Evolutionary conservation across 2,113 vertebrate species (phyloP).

Genomic region (Phocoena phocoena): DNA sequence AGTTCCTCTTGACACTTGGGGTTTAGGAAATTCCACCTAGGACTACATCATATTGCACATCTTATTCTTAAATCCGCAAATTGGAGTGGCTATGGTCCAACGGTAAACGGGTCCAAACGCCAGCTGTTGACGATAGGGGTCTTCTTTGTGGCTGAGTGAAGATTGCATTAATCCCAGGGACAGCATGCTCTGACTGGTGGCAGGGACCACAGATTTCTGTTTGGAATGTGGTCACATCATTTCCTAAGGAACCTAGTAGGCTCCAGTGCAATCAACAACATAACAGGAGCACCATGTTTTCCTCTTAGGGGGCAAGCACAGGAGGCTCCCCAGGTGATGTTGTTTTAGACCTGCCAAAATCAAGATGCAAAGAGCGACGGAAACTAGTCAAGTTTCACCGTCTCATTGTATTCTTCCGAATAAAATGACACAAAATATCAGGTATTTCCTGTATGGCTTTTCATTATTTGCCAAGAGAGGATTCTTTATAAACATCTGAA

Average conservation of each 20-base stretch:
- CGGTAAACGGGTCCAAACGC: neutral
- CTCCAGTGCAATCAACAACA: neutral
- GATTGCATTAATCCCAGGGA: neutral
- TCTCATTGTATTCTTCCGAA: neutral
- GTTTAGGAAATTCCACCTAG: neutral
- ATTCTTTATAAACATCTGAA: neutral
- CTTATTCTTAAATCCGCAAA: neutral
- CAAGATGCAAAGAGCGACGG: slow-evolving; percentile 18
- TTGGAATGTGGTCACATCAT: neutral
- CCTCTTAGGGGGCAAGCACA: neutral
- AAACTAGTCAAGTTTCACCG: neutral
- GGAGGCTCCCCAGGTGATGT: neutral
- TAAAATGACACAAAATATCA: slow-evolving; percentile 15
- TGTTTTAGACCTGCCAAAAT: slow-evolving; percentile 25
- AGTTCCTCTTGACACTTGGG: neutral
- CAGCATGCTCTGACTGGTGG: neutral
- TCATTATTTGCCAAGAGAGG: neutral
- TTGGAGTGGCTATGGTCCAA: neutral
- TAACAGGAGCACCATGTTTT: neutral
- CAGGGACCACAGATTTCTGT: neutral
- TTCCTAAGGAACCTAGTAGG: neutral
- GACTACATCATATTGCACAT: neutral
- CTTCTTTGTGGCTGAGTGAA: neutral
- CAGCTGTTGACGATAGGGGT: neutral
- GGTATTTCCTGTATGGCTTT: neutral